phyloP scores from a whole-genome alignment of 2,888 invertebrate species.

The Melieria crassipennis region DNA sequence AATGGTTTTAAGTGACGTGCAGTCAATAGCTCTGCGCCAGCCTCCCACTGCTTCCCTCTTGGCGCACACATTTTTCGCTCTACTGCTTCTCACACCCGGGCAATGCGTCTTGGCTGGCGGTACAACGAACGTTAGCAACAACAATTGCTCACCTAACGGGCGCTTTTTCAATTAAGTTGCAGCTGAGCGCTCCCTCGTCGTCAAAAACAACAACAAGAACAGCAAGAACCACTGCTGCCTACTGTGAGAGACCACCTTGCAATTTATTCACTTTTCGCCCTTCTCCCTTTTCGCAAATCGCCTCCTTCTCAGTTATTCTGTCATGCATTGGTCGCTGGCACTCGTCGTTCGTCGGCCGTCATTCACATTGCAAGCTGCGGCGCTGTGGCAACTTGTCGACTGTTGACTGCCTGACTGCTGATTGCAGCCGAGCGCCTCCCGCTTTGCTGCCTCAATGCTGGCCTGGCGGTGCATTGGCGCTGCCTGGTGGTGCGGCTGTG shows the following conservation, averaged over 20 bases:
- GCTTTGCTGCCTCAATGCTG: neutral
- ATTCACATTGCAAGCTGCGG: too few relatives aligned
- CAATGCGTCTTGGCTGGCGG: neutral
- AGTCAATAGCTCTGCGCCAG: slow-evolving; percentile 8
- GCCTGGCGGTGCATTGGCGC: slow-evolving; percentile 17
- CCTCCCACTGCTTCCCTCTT: neutral
- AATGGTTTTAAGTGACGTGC: slow-evolving; percentile 23
- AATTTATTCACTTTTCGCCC: neutral
- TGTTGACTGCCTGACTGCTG: too few relatives aligned
- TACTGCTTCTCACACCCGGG: neutral
- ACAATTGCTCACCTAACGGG: neutral
- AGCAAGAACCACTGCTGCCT: slow-evolving; percentile 8
- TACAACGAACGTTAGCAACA: neutral
- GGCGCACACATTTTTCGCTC: neutral
- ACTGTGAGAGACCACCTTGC: neutral
- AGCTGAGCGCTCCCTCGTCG: slow-evolving; percentile 17
- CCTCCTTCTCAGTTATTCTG: neutral
- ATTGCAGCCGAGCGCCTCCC: neutral
- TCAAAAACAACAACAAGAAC: slow-evolving; percentile 4
- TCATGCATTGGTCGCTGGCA: too few relatives aligned
- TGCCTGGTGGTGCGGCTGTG: slow-evolving; percentile 18
- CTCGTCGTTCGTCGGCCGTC: too few relatives aligned
- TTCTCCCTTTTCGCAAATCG: neutral
- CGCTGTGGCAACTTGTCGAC: too few relatives aligned
- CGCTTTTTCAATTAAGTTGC: slow-evolving; percentile 35